Conservation (phyloP, 2,797 vertebrate genomes). For the Urocyon cinereoargenteus region DNA sequence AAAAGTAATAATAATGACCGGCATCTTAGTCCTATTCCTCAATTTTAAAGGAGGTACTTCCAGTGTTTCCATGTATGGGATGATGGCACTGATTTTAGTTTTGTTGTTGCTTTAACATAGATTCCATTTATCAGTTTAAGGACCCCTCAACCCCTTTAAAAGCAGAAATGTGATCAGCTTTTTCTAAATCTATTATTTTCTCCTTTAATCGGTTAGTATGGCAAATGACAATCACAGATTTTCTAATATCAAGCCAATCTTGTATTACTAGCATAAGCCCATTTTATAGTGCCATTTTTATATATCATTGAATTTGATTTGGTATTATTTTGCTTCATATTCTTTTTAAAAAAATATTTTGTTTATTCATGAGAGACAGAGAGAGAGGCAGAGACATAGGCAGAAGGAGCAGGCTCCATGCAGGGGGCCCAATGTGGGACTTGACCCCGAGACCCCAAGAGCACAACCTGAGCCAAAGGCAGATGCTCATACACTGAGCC, state of each 20-base stretch:
- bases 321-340: neutral
- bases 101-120: neutral
- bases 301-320: neutral
- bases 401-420: too few species aligned
- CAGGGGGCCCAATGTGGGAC: too few species aligned
- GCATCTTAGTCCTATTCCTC: neutral
- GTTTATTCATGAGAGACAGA: too few species aligned
- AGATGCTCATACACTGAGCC: too few species aligned
- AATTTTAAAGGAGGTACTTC: neutral
- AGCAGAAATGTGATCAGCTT: neutral
- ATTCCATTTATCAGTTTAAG: neutral
- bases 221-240: neutral
- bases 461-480: too few species aligned
- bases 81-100: neutral
- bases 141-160: neutral
- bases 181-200: slow-evolving; percentile 30
- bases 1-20: neutral
- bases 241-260: neutral
- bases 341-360: neutral
- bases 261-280: neutral
- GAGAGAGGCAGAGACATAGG: too few species aligned
- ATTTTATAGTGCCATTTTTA: neutral
- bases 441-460: too few species aligned
- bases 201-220: slow-evolving; percentile 5
- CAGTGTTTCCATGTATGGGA: neutral